Conservation (phyloP, 2,113 vertebrate genomes). For the Chloropsis cyanopogon region DNA sequence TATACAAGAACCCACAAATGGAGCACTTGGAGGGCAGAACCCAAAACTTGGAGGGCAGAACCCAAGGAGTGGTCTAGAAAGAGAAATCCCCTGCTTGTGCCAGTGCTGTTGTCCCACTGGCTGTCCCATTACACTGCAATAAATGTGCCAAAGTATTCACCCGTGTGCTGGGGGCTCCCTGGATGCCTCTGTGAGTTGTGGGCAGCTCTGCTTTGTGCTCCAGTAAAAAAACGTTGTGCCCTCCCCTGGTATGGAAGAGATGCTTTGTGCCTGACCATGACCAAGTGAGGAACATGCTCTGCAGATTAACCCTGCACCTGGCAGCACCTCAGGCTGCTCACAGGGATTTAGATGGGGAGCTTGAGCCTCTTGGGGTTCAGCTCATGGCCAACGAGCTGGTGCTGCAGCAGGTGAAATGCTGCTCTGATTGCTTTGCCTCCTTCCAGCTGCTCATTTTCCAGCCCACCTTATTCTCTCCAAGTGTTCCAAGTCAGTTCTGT, state of each 20-base stretch:
- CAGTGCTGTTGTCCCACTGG: background rate
- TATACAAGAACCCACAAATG: background rate
- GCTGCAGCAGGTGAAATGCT: background rate
- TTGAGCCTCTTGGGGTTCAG: background rate
- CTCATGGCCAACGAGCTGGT: rapidly evolving
- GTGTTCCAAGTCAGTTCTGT: background rate
- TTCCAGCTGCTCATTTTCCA: background rate
- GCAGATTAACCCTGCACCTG: background rate
- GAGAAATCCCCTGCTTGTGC: background rate
- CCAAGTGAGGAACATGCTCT: background rate
- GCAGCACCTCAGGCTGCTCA: background rate
- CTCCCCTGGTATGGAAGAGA: background rate
- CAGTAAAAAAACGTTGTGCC: background rate
- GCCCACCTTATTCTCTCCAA: background rate
- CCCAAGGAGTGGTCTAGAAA: background rate
- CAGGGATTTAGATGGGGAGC: background rate
- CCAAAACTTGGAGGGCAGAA: background rate
- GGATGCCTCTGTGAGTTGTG: background rate
- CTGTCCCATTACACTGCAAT: background rate
- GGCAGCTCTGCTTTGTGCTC: background rate
- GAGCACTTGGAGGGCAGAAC: background rate
- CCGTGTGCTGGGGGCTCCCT: background rate
- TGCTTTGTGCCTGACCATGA: background rate
- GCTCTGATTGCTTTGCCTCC: background rate
- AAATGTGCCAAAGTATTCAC: background rate